Evolutionary conservation across 1,140 invertebrate species (phyloP), one percentile per base, ranked within the genome.

Genomic region (Hyles vespertilio): DNA sequence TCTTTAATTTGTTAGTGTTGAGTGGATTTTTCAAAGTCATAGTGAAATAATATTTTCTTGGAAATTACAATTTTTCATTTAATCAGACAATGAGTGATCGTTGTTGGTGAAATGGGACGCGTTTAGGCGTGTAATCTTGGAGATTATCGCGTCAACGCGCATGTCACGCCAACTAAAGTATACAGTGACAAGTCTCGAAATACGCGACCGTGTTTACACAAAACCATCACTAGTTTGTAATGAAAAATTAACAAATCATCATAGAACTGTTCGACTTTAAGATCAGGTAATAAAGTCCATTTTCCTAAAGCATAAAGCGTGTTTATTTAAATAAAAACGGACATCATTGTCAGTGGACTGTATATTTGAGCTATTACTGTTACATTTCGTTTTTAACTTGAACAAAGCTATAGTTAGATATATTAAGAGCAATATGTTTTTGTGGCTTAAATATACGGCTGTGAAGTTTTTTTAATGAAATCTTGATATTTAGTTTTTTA

Each of bases 91-190:
- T 70, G 69, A 72, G 61, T 67, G 64, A 54, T 48, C 54, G 49
- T 60, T 56, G 58, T 70, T 60, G 59, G 50, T 65, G 66, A 68
- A 74, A 70, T 59, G 68, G 70, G 69, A 65, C 61, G 48, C 53
- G 63, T 70, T 63, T 65, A 56, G 56, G 62, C 64, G 56, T 46
- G 59, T 11, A 72, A 81, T 77, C 71, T 72, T 59, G n/a, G 50
- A 69, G 81, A 81, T 84, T 84, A 84, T 69, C 55, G 69, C 72
- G 71, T 82, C 78, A 78, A 59, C 68, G 60, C 48, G 61, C 12
- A 53, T 72, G 76, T 77, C 75, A 67, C 50, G 48, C 45, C 48
- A 22, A 22, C 58, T 67, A 74, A 74, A 77, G 67, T 62, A 70
- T 65, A 75, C 70, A 78, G 69, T 81, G 79, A 82, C 78, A 77